These are phyloP conservation scores for human (Homo sapiens) DNA, from an alignment of 2,113 vertebrate genomes.

Conservation along the genomic window DNA sequence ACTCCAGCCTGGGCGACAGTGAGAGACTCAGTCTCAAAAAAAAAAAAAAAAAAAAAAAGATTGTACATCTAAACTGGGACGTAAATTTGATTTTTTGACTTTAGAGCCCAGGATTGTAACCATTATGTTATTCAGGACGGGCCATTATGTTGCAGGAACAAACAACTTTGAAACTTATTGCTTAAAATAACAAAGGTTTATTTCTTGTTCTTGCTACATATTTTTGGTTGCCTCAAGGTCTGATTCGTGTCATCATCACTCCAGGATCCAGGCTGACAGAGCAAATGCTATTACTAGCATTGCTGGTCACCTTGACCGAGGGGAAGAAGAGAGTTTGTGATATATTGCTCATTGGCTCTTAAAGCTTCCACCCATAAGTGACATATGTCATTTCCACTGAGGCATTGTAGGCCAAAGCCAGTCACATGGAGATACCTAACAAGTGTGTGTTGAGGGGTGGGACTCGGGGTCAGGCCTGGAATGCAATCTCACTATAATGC, in stretches of 20 bases:
- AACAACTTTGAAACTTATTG: neutral
- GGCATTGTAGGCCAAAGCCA: neutral
- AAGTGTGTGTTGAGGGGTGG: neutral
- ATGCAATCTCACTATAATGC: neutral
- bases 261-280: neutral
- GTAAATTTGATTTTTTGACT: constrained; percentile 25
- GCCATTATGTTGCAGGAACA: neutral
- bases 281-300: neutral
- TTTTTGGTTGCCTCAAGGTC: constrained; percentile 9
- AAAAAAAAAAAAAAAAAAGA: neutral
- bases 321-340: neutral
- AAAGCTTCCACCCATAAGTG: neutral
- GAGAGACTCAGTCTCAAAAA: no score
- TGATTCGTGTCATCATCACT: neutral
- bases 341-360: neutral
- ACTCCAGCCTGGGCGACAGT: no score
- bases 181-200: constrained; percentile 13
- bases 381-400: neutral
- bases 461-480: neutral
- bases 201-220: neutral
- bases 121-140: neutral
- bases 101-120: neutral
- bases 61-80: neutral
- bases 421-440: neutral
- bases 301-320: neutral